Conservation (phyloP, 2,113 vertebrate genomes). For the Percopsis transmontana region DNA sequence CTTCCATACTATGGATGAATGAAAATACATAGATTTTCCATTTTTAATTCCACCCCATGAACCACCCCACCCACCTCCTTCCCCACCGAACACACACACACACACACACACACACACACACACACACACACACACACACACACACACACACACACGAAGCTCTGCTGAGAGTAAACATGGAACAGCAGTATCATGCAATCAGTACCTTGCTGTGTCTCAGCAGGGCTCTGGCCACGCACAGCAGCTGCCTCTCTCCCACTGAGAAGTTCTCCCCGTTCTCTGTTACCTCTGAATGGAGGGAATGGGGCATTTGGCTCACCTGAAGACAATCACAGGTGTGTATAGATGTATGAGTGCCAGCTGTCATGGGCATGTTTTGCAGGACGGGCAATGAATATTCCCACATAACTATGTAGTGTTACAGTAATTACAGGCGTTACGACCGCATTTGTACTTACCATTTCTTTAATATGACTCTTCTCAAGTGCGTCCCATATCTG, state of each 20-base stretch:
- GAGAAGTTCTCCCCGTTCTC: slow-evolving; percentile 86
- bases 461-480: slow-evolving; percentile 80
- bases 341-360: not conserved
- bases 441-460: slow-evolving; percentile 60
- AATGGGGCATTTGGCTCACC: slow-evolving; percentile 77
- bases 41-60: not conserved
- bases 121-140: not conserved
- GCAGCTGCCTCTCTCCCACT: slow-evolving; percentile 80
- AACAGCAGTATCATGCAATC: slow-evolving; percentile 25
- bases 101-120: not conserved
- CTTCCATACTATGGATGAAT: slow-evolving; percentile 27
- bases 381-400: not conserved
- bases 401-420: not conserved
- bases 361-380: not conserved
- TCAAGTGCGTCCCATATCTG: slow-evolving; percentile 82
- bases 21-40: not conserved
- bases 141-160: not conserved
- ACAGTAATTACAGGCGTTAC: not conserved
- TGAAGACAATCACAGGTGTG: slow-evolving; percentile 47
- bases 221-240: slow-evolving; percentile 82
- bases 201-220: slow-evolving; percentile 83
- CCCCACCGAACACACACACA: not conserved
- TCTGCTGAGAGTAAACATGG: not conserved
- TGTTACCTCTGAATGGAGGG: slow-evolving; percentile 77
- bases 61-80: slow-evolving; percentile 9